A percentile compares a stretch with the other conserved stretches of the same genome.
Conservation (phyloP, 2,888 invertebrate species). For the Ryuthela nishihirai region DNA sequence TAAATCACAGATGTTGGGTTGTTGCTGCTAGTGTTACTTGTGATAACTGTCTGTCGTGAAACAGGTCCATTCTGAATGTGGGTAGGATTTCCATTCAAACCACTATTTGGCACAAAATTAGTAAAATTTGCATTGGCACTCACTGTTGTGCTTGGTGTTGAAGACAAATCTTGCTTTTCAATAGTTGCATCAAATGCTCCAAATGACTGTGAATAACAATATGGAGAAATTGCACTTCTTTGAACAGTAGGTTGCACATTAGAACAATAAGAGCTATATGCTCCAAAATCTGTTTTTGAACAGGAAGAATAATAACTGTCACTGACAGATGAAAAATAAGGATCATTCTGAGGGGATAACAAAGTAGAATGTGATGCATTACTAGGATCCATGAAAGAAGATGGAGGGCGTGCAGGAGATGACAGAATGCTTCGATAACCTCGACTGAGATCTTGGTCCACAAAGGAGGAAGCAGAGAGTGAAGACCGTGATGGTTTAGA, state of each 20-base stretch:
- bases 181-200: constrained; percentile 12
- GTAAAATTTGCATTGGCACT: constrained; percentile 34
- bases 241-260: constrained; percentile 32
- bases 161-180: constrained; percentile 24
- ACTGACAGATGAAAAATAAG: constrained; percentile 36
- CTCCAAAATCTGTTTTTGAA: constrained; percentile 34
- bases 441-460: constrained; percentile 34
- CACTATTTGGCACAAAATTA: constrained; percentile 37
- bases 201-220: constrained; percentile 32
- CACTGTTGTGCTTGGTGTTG: constrained; percentile 14
- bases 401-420: constrained; percentile 36
- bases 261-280: constrained; percentile 33
- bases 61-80: constrained; percentile 33
- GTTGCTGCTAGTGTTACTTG: constrained; percentile 28
- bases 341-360: constrained; percentile 32
- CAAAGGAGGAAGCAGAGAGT: constrained; percentile 13
- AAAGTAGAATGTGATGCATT: constrained; percentile 32
- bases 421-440: constrained; percentile 33
- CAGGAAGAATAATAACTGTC: constrained; percentile 35
- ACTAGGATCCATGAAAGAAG: constrained; percentile 28
- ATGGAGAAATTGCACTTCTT: constrained; percentile 32
- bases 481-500: constrained; percentile 25
- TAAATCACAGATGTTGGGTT: constrained; percentile 17
- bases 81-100: constrained; percentile 26
- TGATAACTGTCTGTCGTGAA: constrained; percentile 33